Evolutionary conservation across 2,888 invertebrate genomes (phyloP), one percentile per base, ranked within the genome.

Genomic region (Aporophyla nigra): DNA sequence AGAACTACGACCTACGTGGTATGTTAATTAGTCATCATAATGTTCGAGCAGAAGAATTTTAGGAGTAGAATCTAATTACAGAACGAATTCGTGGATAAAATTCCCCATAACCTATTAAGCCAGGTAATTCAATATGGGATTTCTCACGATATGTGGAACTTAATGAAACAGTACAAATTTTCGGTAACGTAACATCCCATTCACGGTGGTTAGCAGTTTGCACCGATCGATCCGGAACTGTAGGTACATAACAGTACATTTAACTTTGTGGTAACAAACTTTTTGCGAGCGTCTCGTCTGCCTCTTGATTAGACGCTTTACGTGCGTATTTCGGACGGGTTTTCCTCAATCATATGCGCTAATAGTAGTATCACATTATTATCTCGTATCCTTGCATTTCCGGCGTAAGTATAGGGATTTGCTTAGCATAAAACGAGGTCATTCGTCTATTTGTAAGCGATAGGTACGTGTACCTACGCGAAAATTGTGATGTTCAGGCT

Each of bases 211-310:
- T 75, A 46, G 27, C 53, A 54, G 71, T 43, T 71, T 40, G 58
- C 68, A 68, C 43, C 51, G 80, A 70, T 76, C 76, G 74, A 76
- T 71, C 46, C 62, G 71, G 40, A 73, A 69, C 71, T 75, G 16
- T 84, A 84, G 70, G 75, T 49, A 76, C n/a, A 73, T 88, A 87
- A 87, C 86, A 80, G 86, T 88, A 78, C 73, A 80, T 78, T 73
- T 84, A 81, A 79, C 71, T 77, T 79, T 73, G 71, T 81, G 65
- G 77, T 61, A 63, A 65, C 59, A 12, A 69, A 75, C 66, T 88
- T 86, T 88, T 87, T 86, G 84, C 24, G 46, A 2, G 12, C 43
- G 33, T 80, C 84, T 79, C 71, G 82, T 72, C 82, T 67, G 72
- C 43, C 71, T 24, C 49, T 53, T 67, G 68, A 71, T 80, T 76